These are phyloP conservation scores for Archegozetes longisetosus DNA, from an alignment of 1,140 invertebrate genomes.

Conservation along the genomic window DNA sequence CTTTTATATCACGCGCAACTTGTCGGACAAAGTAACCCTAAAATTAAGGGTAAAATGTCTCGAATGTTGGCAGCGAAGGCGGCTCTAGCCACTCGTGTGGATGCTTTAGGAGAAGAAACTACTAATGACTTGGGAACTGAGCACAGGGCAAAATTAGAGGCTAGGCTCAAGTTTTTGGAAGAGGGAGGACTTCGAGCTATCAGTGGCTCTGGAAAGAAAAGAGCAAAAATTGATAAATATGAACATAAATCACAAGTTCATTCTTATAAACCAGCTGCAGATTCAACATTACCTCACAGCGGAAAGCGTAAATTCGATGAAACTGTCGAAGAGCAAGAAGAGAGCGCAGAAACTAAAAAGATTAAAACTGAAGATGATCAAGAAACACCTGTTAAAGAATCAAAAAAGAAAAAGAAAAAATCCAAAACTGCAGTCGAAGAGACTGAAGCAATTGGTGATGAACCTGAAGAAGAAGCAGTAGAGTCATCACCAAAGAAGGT, in stretches of 20 bases:
- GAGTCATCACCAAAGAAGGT: slow-evolving; percentile 34
- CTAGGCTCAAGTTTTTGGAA: slow-evolving; percentile 39
- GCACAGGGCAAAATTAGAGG: slow-evolving; percentile 71
- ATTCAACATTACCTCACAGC: slow-evolving; percentile 31
- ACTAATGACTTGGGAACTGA: slow-evolving; percentile 62
- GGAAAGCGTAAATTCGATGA: slow-evolving; percentile 27
- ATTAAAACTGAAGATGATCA: slow-evolving; percentile 14
- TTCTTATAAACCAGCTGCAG: slow-evolving; percentile 31
- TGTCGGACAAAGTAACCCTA: slow-evolving; percentile 66
- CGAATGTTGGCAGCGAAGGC: slow-evolving; percentile 93
- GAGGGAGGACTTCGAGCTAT: slow-evolving; percentile 36
- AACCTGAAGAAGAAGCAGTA: slow-evolving; percentile 31
- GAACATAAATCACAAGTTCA: slow-evolving; percentile 46
- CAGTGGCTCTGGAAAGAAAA: slow-evolving; percentile 63
- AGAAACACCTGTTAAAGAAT: neutral
- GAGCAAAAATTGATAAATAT: slow-evolving; percentile 79
- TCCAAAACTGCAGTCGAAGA: slow-evolving; percentile 7
- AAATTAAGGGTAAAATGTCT: slow-evolving; percentile 88
- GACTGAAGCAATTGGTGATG: slow-evolving; percentile 27
- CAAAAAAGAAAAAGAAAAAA: slow-evolving; percentile 20
- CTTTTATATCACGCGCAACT: slow-evolving; percentile 92
- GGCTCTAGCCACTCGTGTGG: slow-evolving; percentile 75
- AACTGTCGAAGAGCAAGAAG: slow-evolving; percentile 20
- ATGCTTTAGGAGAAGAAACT: slow-evolving; percentile 81
- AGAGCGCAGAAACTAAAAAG: slow-evolving; percentile 19